Percentiles rank a stretch among this genome's conserved stretches.
Evolutionary conservation across 2,797 vertebrate genomes (phyloP).

Genomic region (Cryptoprocta ferox): DNA sequence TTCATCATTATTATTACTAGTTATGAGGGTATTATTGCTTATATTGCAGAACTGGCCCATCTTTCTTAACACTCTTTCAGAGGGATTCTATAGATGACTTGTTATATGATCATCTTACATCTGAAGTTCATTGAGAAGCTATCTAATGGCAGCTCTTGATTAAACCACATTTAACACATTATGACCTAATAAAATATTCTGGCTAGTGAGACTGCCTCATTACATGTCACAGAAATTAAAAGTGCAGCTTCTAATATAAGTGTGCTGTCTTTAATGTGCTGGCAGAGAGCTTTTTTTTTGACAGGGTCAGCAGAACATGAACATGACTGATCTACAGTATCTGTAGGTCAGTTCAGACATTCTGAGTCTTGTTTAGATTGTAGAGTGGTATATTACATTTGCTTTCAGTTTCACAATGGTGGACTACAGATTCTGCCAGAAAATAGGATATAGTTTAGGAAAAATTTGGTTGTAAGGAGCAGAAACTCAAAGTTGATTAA

Average conservation of each 20-base stretch:
- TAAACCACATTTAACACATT: slow-evolving; percentile 64
- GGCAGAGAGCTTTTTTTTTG: slow-evolving; percentile 50
- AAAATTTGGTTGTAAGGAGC: not conserved
- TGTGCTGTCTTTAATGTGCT: slow-evolving; percentile 30
- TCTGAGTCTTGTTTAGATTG: slow-evolving; percentile 9
- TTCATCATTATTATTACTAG: slow-evolving; percentile 46
- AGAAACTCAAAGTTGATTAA: slow-evolving; percentile 33
- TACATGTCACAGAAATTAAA: slow-evolving; percentile 71
- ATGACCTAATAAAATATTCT: slow-evolving; percentile 72
- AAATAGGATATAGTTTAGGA: not conserved
- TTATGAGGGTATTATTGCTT: slow-evolving; percentile 6
- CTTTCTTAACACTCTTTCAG: slow-evolving; percentile 40
- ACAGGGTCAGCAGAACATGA: slow-evolving; percentile 50
- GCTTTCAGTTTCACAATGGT: not conserved
- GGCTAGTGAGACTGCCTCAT: slow-evolving; percentile 59
- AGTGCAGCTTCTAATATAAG: slow-evolving; percentile 58
- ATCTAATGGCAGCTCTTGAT: slow-evolving; percentile 62
- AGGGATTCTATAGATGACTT: slow-evolving; percentile 41
- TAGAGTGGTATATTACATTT: not conserved
- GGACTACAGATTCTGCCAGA: not conserved
- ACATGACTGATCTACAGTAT: not conserved
- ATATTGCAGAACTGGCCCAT: not conserved
- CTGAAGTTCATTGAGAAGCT: slow-evolving; percentile 55
- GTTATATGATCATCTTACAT: slow-evolving; percentile 25
- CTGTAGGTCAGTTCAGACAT: slow-evolving; percentile 35